Evolutionary conservation across 2,888 invertebrate genomes (phyloP).

Genomic region (Eupelmus urozonus): DNA sequence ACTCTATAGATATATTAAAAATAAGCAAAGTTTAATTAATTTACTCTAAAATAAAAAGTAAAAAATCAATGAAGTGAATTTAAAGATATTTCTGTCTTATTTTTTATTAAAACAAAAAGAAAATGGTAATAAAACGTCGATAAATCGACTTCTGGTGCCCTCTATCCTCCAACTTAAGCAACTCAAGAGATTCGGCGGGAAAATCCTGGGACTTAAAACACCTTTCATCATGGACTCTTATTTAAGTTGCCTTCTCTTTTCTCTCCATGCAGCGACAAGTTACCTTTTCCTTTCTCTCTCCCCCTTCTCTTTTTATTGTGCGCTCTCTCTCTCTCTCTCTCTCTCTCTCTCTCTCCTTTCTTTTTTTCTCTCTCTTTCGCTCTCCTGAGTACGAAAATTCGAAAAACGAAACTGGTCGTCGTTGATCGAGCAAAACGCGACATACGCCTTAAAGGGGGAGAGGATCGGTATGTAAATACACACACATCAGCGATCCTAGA

Average conservation of each 20-base stretch:
- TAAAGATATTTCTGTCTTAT: not conserved
- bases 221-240: too few relatives aligned
- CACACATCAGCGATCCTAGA: conserved; percentile 35
- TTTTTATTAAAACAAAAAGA: too few relatives aligned
- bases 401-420: conserved; percentile 44
- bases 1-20: too few relatives aligned
- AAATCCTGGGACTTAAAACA: not conserved
- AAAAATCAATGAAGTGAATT: not conserved
- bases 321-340: not conserved
- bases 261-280: not conserved
- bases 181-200: conserved; percentile 10
- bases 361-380: not conserved
- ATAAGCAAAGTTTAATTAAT: too few relatives aligned
- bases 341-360: not conserved
- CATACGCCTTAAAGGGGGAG: not conserved
- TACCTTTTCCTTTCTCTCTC: conserved; percentile 1
- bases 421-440: not conserved
- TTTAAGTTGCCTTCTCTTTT: not conserved
- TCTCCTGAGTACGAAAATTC: not conserved
- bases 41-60: not conserved
- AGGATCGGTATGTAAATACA: conserved; percentile 44
- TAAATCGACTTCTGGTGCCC: conserved; percentile 38
- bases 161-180: not conserved
- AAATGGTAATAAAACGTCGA: conserved; percentile 8
- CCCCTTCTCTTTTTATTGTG: not conserved